Evolutionary conservation across 2,888 invertebrate genomes (phyloP), one percentile per base, ranked within the genome.

Genomic region (Phortica magna): DNA sequence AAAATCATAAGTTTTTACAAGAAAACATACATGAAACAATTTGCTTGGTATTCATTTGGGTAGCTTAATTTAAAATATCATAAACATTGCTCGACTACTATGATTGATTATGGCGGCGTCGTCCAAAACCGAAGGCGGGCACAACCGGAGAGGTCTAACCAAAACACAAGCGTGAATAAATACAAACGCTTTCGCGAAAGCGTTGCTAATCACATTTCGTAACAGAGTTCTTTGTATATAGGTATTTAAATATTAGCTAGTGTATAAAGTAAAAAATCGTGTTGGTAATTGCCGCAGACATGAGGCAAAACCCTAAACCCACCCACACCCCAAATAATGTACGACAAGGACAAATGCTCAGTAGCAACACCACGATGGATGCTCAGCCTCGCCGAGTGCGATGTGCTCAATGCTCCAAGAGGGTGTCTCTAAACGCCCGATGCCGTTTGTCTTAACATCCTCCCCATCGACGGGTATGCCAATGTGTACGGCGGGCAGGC

Each of bases 341-440:
- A 42, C 41, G n/a, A 17, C 7, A 17, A 10, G 12, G 41, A n/a
- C 6, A 67, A 42, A 42, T 71, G 43, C 55, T 83, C 77, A 87
- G 89, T 92, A 94, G 89, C 94, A 96, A 87, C 96, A 96, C 92
- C 94, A 93, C 67, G 91, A 91, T 3, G 92, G 93, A 48, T 91
- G 93, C 86, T 95, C 95, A 57, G 93, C 91, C 79, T 95, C 94
- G 0, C 95, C 96, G 84, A 95, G 94, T 0, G 95, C 95, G 76
- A 95, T 94, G 83, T 93, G 94, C 80, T 93, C 93, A 76, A 94
- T 94, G 81, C 94, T 94, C 93, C 94, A 93, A 0, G 94, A 94
- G 0, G 94, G 94, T 1, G 93, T 92, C 84, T 95, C 95, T 70
- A 95, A 93, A 9, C 93, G 94, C 0, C 95, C 95, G 0, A 93